Conservation (phyloP, 2,888 invertebrate species). For the Ceratothoa steindachneri region DNA sequence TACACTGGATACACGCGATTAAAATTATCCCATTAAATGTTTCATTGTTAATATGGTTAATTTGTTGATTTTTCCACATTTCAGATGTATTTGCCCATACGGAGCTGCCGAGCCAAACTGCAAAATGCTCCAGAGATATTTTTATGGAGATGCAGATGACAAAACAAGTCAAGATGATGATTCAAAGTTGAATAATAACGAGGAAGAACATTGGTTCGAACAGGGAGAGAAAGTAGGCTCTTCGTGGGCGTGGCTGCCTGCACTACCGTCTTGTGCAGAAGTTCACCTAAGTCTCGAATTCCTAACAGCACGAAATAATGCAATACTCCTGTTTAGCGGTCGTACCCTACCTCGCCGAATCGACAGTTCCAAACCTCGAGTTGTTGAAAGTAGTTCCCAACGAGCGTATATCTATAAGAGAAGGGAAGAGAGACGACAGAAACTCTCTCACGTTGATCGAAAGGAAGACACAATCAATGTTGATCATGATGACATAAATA, state of each 20-base stretch:
- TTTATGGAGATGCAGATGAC: not conserved
- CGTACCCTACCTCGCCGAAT: slow-evolving; percentile 59
- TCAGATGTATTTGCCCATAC: slow-evolving; percentile 72
- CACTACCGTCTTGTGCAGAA: slow-evolving; percentile 79
- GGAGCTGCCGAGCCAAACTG: slow-evolving; percentile 82
- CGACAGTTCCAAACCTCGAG: not conserved
- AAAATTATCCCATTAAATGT: too few relatives aligned
- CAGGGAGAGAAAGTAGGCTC: not conserved
- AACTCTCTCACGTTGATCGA: not conserved
- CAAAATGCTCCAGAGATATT: slow-evolving; percentile 42
- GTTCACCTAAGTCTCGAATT: slow-evolving; percentile 77
- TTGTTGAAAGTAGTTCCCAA: not conserved
- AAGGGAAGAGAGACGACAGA: not conserved
- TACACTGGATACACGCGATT: too few relatives aligned
- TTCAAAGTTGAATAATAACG: not conserved
- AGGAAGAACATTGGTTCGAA: not conserved
- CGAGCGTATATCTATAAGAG: not conserved
- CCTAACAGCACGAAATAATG: slow-evolving; percentile 69
- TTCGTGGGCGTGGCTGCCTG: slow-evolving; percentile 68
- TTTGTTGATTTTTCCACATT: too few relatives aligned
- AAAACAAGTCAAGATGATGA: not conserved
- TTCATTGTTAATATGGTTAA: too few relatives aligned
- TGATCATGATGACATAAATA: too few relatives aligned
- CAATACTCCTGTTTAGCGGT: slow-evolving; percentile 80
- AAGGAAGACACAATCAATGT: too few relatives aligned